phyloP scores from a whole-genome alignment of 2,888 invertebrate genomes.

The Pterobdella sp. region DNA sequence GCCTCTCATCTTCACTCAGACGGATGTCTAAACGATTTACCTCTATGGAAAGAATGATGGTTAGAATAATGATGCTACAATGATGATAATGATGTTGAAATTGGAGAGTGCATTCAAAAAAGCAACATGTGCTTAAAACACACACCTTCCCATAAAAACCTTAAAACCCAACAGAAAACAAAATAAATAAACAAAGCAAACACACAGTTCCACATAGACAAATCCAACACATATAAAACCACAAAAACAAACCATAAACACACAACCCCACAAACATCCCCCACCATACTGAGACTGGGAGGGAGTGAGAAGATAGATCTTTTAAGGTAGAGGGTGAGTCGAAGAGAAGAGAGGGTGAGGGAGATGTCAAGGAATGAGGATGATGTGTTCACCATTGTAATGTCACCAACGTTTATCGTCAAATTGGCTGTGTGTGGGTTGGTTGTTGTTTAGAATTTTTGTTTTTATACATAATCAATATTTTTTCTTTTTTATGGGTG shows the following conservation, averaged over 20 bases:
- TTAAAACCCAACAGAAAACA: too few species aligned
- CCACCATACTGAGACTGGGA: background rate
- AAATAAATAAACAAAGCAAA: background rate
- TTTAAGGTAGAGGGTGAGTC: background rate
- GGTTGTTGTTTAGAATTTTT: background rate
- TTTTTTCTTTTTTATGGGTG: too few species aligned
- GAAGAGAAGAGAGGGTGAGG: background rate
- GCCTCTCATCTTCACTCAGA: background rate
- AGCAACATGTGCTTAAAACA: too few species aligned
- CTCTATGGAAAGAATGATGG: too few species aligned
- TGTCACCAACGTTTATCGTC: background rate
- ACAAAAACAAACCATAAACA: too few species aligned
- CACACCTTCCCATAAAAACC: too few species aligned
- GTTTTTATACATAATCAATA: background rate
- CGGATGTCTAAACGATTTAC: background rate
- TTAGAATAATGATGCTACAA: too few species aligned
- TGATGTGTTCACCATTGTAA: background rate
- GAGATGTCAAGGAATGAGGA: background rate
- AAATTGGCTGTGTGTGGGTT: background rate
- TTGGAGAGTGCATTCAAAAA: too few species aligned
- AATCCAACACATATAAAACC: too few species aligned
- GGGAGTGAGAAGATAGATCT: background rate
- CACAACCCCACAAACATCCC: background rate
- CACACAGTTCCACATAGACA: background rate
- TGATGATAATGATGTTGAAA: too few species aligned